Evolutionary conservation across 2,113 vertebrate genomes (phyloP).

Genomic region (Tetraodon nigroviridis): DNA sequence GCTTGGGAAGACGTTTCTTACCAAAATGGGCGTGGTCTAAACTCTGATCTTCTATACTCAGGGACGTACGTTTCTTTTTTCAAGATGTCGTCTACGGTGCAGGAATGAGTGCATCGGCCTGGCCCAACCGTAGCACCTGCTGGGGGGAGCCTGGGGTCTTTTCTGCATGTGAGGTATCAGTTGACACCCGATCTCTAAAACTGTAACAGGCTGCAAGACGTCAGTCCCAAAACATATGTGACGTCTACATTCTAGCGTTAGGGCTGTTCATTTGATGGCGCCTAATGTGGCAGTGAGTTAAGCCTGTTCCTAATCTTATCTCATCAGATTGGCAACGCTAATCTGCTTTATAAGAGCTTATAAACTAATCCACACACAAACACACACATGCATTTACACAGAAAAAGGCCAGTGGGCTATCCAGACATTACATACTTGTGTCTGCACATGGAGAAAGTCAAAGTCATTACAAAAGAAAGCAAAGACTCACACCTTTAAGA

Average conservation of each 20-base stretch:
- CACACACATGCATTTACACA: constrained; percentile 8
- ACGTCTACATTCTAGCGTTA: constrained; percentile 29
- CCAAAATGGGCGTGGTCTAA: no score
- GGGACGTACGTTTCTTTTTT: no score
- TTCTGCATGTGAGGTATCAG: no score
- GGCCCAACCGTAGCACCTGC: no score
- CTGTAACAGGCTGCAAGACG: no score
- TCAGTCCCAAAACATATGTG: constrained; percentile 2
- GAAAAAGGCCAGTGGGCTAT: constrained; percentile 50
- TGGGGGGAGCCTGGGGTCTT: no score
- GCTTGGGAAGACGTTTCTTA: no score
- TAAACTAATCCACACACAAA: constrained; percentile 55
- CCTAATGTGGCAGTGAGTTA: constrained; percentile 16
- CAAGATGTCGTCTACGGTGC: no score
- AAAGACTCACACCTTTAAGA: constrained; percentile 20
- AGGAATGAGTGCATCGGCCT: no score
- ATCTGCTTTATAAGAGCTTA: constrained; percentile 68
- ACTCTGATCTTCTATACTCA: no score
- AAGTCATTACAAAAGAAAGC: not conserved
- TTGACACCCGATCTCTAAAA: no score
- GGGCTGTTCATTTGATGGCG: constrained; percentile 48
- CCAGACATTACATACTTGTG: constrained; percentile 46
- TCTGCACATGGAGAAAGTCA: constrained; percentile 40
- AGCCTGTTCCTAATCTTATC: constrained; percentile 57
- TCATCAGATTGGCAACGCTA: constrained; percentile 61